These are phyloP conservation scores for Phenacoccus solenopsis DNA, from an alignment of 1,140 invertebrate genomes.

Conservation along the genomic window DNA sequence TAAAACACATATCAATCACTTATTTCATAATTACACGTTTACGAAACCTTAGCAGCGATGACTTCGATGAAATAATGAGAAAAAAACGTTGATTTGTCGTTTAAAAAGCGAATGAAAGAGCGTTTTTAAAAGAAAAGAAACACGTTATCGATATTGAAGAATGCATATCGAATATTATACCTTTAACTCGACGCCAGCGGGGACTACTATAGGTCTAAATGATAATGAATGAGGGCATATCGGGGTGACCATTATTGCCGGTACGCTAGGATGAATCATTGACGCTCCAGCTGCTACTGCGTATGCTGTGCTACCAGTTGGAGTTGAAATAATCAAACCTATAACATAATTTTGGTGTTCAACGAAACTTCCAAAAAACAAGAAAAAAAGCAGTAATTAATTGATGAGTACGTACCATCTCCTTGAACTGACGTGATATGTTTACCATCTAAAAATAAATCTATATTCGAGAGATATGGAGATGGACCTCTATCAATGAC, in stretches of 20 bases:
- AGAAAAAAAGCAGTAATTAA: background rate
- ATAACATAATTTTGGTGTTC: slow-evolving; percentile 21
- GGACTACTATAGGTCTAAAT: slow-evolving; percentile 92
- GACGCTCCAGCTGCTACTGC: slow-evolving; percentile 94
- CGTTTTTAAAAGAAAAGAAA: slow-evolving; percentile 9
- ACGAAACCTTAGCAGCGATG: too few relatives aligned
- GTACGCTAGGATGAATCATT: slow-evolving; percentile 95
- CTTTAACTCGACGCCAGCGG: slow-evolving; percentile 93
- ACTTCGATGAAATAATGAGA: too few relatives aligned
- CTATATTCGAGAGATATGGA: slow-evolving; percentile 89
- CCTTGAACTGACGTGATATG: slow-evolving; percentile 94
- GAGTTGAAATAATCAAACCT: slow-evolving; percentile 87
- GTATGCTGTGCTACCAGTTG: slow-evolving; percentile 94
- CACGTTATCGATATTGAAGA: background rate
- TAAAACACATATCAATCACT: slow-evolving; percentile 8
- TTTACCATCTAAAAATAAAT: slow-evolving; percentile 88
- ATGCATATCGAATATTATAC: slow-evolving; percentile 40
- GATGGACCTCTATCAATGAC: slow-evolving; percentile 90
- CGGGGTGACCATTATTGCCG: slow-evolving; percentile 93
- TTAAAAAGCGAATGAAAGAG: too few relatives aligned
- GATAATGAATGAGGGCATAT: slow-evolving; percentile 94
- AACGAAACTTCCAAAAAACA: too few relatives aligned
- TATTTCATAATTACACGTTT: background rate
- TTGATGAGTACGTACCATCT: slow-evolving; percentile 49
- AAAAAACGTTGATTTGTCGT: too few relatives aligned